Conservation (phyloP, 2,888 invertebrate species). For the Malacosoma neustria region DNA sequence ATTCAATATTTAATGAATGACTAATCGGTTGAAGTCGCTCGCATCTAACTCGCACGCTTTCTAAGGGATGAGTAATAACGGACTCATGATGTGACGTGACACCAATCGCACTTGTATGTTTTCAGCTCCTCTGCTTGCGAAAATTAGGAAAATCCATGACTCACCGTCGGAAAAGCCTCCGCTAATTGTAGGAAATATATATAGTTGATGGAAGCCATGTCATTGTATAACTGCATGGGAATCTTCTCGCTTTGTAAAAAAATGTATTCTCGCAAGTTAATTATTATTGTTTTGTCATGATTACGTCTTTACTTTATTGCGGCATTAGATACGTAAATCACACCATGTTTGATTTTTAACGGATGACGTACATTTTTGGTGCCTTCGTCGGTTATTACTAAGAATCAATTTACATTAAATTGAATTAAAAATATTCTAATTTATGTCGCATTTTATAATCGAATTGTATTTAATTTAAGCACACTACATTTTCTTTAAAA, state of each 20-base stretch:
- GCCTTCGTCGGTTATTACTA: neutral
- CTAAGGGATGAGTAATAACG: constrained; percentile 52
- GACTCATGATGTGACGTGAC: constrained; percentile 32
- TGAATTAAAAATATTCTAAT: too few species aligned
- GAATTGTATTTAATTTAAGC: too few species aligned
- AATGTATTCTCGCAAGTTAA: neutral
- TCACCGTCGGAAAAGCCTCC: constrained; percentile 62
- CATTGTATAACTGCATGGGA: constrained; percentile 47
- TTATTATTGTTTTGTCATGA: constrained; percentile 15
- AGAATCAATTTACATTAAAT: too few species aligned
- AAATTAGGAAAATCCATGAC: constrained; percentile 69
- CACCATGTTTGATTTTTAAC: neutral
- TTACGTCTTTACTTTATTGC: constrained; percentile 6
- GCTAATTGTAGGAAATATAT: constrained; percentile 39
- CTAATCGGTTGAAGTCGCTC: constrained; percentile 33
- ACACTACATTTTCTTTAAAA: neutral
- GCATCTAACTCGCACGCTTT: constrained; percentile 38
- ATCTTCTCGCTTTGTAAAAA: constrained; percentile 23
- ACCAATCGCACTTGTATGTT: constrained; percentile 48
- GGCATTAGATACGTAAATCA: constrained; percentile 7
- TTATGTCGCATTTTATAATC: too few species aligned
- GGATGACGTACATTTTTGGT: neutral
- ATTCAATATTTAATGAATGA: constrained; percentile 28
- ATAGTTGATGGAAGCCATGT: constrained; percentile 41
- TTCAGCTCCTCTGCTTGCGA: constrained; percentile 34